These are phyloP conservation scores for Probaryconus sp. DNA, from an alignment of 1,140 invertebrate genomes.

Conservation along the genomic window DNA sequence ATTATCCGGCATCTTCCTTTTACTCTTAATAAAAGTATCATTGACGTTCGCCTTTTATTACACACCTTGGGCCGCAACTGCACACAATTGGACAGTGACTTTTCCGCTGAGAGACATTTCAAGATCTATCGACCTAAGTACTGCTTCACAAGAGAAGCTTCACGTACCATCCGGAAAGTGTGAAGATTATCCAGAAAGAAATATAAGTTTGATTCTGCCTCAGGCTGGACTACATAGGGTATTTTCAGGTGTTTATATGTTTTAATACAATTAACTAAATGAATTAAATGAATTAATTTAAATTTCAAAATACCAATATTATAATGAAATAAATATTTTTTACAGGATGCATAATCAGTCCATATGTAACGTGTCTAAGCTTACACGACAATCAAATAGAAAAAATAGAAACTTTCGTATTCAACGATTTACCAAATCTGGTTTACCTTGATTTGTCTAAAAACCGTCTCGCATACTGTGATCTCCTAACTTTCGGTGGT, in stretches of 20 bases:
- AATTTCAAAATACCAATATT: slow-evolving; percentile 1
- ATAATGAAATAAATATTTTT: too few relatives aligned
- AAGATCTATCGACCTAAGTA: slow-evolving; percentile 48
- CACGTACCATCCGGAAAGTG: slow-evolving; percentile 66
- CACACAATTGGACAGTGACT: slow-evolving; percentile 38
- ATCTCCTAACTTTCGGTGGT: slow-evolving; percentile 61
- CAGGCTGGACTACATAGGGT: slow-evolving; percentile 50
- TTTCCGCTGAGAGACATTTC: slow-evolving; percentile 61
- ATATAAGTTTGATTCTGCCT: slow-evolving; percentile 62
- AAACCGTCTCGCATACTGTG: slow-evolving; percentile 63
- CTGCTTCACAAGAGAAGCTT: slow-evolving; percentile 6
- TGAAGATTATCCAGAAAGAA: slow-evolving; percentile 54
- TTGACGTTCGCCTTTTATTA: slow-evolving; percentile 27
- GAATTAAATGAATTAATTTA: slow-evolving; percentile 3
- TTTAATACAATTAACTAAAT: slow-evolving; percentile 4
- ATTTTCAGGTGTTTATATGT: slow-evolving; percentile 58
- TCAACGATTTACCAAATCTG: slow-evolving; percentile 63
- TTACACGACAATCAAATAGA: slow-evolving; percentile 67
- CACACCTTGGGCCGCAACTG: slow-evolving; percentile 24
- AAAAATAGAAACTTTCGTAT: slow-evolving; percentile 58
- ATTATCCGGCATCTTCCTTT: background rate
- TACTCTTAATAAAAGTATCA: slow-evolving; percentile 12
- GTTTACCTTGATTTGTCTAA: slow-evolving; percentile 65
- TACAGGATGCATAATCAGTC: slow-evolving; percentile 62
- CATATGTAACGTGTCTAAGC: slow-evolving; percentile 60